Evolutionary conservation across 2,888 invertebrate species (phyloP), one percentile per base, ranked within the genome.

Genomic region (Drepanosiphum platanoidis): DNA sequence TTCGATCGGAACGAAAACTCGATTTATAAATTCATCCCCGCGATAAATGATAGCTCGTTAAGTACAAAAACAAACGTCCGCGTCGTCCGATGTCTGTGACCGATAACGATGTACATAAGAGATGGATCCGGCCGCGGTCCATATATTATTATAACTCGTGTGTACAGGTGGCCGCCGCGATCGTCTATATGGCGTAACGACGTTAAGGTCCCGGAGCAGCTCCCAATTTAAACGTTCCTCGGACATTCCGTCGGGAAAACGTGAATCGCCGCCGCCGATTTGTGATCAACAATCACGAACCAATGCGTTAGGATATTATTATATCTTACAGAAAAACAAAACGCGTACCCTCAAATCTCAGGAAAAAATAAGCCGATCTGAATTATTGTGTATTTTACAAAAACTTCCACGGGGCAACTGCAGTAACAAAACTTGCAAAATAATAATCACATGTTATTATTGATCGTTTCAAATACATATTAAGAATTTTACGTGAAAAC

Each of bases 11-110:
- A 82, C 71, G 58, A 58, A 70, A 81, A 58, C 36, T 61, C 58
- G 39, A 72, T 82, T 82, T 39, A 71, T 9, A 30, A 71, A 61
- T 61, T 22, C 81, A 61, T 71, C 61, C 61, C 58, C n/a, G 30
- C 71, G 61, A 72, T 32, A 61, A 72, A 82, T 34, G 68, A 27
- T 34, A 30, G 42, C 81, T 82, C 81, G 81, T 82, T 82, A 61
- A 71, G 15, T 39, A 13, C 9, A 7, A 8, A 70, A 70, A 70
- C 46, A 32, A 64, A 79, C 46, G 36, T 27, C 42, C 11, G n/a
- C 46, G 18, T 30, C 22, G 39, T 70, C 42, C 18, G 81, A 82
- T 82, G 81, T 82, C 81, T 82, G 61, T n/a, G 32, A 32, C 81
- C 39, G 81, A 82, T 82, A 82, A 82, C 22, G 70, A 42, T 18